Evolutionary conservation across 2,888 invertebrate species (phyloP).

Genomic region (Auanema freiburgensis): DNA sequence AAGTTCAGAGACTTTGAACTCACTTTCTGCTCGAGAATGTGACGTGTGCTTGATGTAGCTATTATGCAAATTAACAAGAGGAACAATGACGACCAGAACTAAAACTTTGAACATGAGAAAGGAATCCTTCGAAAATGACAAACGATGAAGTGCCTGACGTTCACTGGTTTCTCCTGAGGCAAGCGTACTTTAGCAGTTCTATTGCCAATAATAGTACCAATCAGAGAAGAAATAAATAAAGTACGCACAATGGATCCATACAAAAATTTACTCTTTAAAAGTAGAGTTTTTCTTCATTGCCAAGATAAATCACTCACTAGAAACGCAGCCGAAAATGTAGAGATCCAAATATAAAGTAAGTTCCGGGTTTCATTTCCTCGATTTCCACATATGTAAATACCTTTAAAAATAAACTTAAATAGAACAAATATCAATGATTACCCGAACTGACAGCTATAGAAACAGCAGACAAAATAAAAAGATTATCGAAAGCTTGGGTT

Average conservation of each 20-base stretch:
- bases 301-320: conserved; percentile 20
- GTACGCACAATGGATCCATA: conserved; percentile 18
- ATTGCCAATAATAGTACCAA: conserved; percentile 38
- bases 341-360: conserved; percentile 39
- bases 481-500: conserved; percentile 24
- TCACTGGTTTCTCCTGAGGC: conserved; percentile 18
- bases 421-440: conserved; percentile 3
- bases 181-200: conserved; percentile 25
- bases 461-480: conserved; percentile 28
- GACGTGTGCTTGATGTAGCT: conserved; percentile 29
- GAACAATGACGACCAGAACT: conserved; percentile 41
- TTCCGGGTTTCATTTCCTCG: conserved; percentile 32
- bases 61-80: conserved; percentile 33
- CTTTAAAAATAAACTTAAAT: conserved; percentile 23
- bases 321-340: conserved; percentile 28
- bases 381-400: conserved; percentile 43
- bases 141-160: conserved; percentile 36
- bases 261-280: not conserved
- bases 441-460: conserved; percentile 35
- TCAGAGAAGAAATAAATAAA: conserved; percentile 27
- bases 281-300: not conserved
- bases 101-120: conserved; percentile 6
- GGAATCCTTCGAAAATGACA: not conserved
- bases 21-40: conserved; percentile 29
- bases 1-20: not conserved